Evolutionary conservation across 1,140 invertebrate genomes (phyloP).

Genomic region (Uloborus diversus): DNA sequence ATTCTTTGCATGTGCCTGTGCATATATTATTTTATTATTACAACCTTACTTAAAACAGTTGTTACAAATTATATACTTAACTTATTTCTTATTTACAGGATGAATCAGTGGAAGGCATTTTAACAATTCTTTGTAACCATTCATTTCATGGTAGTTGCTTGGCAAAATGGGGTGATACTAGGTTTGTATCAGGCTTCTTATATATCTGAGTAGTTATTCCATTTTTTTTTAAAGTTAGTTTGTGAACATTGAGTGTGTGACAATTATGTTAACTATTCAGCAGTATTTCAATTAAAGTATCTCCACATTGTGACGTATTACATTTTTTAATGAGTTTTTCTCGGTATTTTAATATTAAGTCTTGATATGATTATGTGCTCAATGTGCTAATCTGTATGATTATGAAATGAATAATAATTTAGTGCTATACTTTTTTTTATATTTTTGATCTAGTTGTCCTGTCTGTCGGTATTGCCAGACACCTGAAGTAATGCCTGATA

Average conservation of each 20-base stretch:
- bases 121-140: conserved; percentile 98
- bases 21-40: neutral
- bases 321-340: no score
- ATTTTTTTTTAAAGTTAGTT: neutral
- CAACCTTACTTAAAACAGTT: neutral
- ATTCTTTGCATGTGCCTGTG: neutral
- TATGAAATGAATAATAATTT: neutral
- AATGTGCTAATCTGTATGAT: neutral
- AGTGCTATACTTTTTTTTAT: neutral
- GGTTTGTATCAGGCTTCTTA: conserved; percentile 13
- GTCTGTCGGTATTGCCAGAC: conserved; percentile 88
- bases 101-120: conserved; percentile 95
- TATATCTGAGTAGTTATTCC: neutral
- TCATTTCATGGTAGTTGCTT: conserved; percentile 96
- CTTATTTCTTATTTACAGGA: conserved; percentile 73
- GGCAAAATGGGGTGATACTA: conserved; percentile 82
- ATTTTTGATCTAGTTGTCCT: conserved; percentile 68
- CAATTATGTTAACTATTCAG: no score
- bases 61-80: neutral
- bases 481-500: conserved; percentile 85
- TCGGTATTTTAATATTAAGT: no score
- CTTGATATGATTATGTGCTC: no score
- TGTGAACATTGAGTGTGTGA: no score
- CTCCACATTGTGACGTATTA: no score
- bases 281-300: no score